phyloP scores from a whole-genome alignment of 2,113 vertebrate species.

The Brachypodius melanocephalos region DNA sequence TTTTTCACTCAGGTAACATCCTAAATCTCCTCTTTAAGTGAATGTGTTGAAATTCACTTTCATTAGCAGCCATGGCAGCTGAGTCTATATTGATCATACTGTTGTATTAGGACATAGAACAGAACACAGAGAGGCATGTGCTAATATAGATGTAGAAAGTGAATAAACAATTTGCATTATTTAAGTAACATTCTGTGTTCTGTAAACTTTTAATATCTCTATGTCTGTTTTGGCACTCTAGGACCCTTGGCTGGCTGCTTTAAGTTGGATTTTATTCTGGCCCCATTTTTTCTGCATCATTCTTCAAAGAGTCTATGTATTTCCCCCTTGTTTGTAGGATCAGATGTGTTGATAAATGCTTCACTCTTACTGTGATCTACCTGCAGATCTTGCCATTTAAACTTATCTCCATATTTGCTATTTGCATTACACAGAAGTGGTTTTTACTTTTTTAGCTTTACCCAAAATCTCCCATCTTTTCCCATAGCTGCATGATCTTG shows the following conservation, averaged over 20 bases:
- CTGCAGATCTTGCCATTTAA: background rate
- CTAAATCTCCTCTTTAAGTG: background rate
- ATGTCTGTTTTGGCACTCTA: background rate
- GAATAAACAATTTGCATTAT: background rate
- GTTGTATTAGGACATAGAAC: background rate
- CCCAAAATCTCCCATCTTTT: background rate
- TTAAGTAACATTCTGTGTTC: background rate
- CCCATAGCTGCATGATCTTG: background rate
- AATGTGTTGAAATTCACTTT: background rate
- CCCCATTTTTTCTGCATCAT: background rate
- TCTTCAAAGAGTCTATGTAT: background rate
- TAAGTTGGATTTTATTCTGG: background rate
- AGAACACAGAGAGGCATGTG: background rate
- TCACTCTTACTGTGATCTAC: background rate
- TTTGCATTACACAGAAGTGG: background rate
- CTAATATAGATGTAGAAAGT: background rate
- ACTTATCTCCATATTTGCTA: background rate
- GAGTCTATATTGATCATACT: background rate
- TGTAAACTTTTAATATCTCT: background rate
- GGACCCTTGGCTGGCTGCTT: background rate
- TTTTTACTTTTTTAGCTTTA: background rate
- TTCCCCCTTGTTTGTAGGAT: background rate
- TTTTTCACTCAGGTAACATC: background rate
- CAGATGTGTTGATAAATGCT: background rate
- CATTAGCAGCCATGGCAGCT: background rate